Evolutionary conservation across 2,113 vertebrate species (phyloP).

Genomic region (Zosterops hypoxanthus): DNA sequence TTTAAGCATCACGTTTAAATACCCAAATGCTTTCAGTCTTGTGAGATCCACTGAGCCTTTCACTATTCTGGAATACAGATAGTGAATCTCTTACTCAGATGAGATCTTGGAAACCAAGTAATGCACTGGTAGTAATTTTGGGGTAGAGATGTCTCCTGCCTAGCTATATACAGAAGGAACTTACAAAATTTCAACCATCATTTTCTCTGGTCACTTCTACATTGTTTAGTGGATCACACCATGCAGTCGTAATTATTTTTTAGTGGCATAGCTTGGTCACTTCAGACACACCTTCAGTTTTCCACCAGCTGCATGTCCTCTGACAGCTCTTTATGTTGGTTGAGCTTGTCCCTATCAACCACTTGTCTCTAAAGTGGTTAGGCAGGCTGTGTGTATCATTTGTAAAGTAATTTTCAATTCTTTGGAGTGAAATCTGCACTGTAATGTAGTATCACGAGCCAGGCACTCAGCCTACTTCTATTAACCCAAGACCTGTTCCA

Average conservation of each 20-base stretch:
- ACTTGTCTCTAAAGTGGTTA: slow-evolving; percentile 28
- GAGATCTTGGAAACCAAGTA: not conserved
- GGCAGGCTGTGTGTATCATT: not conserved
- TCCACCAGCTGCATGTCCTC: not conserved
- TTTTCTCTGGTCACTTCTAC: not conserved
- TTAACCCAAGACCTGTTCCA: not conserved
- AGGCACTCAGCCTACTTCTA: not conserved
- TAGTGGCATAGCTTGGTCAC: not conserved
- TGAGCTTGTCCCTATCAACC: not conserved
- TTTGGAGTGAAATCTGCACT: not conserved
- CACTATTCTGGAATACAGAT: not conserved
- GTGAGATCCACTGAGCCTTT: not conserved
- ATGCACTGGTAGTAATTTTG: not conserved
- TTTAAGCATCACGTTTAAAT: not conserved
- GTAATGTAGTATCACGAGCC: not conserved
- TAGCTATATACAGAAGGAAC: not conserved
- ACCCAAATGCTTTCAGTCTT: not conserved
- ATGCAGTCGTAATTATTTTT: not conserved
- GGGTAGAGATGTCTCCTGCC: not conserved
- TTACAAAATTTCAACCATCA: not conserved
- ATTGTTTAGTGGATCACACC: not conserved
- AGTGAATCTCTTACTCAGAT: not conserved
- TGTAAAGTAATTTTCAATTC: slow-evolving; percentile 12
- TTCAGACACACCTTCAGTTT: not conserved
- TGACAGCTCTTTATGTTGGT: not conserved